Percentiles rank a stretch among this genome's conserved stretches.
These are phyloP conservation scores for Tetanocera ferruginea DNA, from an alignment of 2,888 invertebrate species.

Conservation along the genomic window DNA sequence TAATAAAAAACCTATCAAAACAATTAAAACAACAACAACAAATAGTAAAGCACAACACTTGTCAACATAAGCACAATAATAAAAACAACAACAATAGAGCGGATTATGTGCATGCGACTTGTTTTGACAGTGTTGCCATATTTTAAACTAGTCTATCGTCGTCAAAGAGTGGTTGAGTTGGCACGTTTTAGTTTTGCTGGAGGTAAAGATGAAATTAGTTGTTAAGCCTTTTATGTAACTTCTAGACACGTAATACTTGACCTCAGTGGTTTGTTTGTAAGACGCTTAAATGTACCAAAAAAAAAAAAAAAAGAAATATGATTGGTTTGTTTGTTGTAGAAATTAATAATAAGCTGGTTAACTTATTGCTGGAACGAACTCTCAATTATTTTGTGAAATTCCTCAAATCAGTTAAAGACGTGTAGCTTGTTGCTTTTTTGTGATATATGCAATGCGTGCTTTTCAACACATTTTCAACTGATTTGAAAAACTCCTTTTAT, in stretches of 20 bases:
- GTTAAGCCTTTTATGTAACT: conserved; percentile 2
- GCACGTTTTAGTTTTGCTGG: background rate
- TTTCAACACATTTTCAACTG: background rate
- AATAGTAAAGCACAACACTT: too few relatives aligned
- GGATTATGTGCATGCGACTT: background rate
- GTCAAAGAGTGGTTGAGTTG: conserved; percentile 23
- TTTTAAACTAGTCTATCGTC: background rate
- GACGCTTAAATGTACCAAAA: background rate
- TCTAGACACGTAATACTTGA: background rate
- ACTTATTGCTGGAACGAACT: too few relatives aligned
- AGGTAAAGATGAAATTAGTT: background rate
- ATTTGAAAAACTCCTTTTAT: background rate
- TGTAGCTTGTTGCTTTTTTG: background rate
- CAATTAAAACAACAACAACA: background rate
- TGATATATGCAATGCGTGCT: background rate
- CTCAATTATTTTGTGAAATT: too few relatives aligned
- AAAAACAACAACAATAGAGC: too few relatives aligned
- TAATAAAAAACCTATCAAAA: background rate
- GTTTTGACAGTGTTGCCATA: background rate
- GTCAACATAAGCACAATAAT: too few relatives aligned
- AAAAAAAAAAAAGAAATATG: background rate
- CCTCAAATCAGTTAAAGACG: background rate
- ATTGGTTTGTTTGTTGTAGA: background rate
- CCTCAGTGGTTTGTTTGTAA: conserved; percentile 1
- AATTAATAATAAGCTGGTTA: too few relatives aligned